phyloP scores from a whole-genome alignment of 35 echinoderm and acorn worm species.

The Apostichopus californicus region DNA sequence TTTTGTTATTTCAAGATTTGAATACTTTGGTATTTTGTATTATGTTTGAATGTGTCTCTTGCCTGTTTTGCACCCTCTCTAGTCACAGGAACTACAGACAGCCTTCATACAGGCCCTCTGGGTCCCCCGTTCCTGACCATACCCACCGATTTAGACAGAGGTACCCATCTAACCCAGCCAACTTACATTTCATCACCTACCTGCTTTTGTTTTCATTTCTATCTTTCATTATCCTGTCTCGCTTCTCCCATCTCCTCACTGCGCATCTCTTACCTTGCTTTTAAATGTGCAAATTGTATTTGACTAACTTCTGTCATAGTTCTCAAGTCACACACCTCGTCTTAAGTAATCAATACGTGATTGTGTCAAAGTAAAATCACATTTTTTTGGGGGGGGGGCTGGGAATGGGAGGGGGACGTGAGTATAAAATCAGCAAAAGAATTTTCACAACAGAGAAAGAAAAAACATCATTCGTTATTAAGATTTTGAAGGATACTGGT shows the following conservation, averaged over 20 bases:
- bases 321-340: no score
- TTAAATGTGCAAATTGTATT: not conserved
- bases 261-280: not conserved
- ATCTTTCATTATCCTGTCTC: not conserved
- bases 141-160: conserved; percentile 36
- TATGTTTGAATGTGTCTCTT: not conserved
- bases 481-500: no score
- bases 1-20: not conserved
- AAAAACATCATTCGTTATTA: no score
- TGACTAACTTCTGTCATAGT: no score
- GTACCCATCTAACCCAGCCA: conserved; percentile 19
- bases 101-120: conserved; percentile 27
- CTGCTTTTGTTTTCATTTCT: not conserved
- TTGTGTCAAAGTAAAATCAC: no score
- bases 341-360: no score
- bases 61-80: conserved; percentile 38
- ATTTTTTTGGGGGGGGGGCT: no score
- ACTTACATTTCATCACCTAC: not conserved
- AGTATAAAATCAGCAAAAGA: no score
- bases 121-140: conserved; percentile 22
- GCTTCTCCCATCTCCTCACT: not conserved
- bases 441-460: no score
- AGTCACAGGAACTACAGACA: conserved; percentile 20
- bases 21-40: not conserved
- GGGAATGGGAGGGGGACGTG: no score